phyloP scores from a whole-genome alignment of 2,113 vertebrate species.

The Sorex araneus region DNA sequence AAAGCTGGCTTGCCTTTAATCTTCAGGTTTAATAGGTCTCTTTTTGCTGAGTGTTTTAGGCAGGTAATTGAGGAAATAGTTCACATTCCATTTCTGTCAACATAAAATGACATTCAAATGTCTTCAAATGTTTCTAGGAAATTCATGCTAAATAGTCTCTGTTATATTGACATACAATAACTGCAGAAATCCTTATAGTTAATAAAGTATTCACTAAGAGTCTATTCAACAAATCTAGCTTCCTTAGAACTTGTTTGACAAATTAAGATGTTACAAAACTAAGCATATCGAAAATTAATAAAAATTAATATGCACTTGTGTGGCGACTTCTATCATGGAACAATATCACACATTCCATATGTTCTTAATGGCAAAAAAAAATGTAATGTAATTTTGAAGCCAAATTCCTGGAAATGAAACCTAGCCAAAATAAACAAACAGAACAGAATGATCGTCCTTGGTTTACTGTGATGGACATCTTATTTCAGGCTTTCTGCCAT shows the following conservation, averaged over 20 bases:
- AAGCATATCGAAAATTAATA: not conserved
- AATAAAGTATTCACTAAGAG: conserved; percentile 33
- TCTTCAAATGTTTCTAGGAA: conserved; percentile 68
- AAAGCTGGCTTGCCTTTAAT: conserved; percentile 80
- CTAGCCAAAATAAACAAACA: not conserved
- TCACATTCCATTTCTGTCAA: conserved; percentile 76
- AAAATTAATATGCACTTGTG: not conserved
- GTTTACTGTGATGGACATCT: conserved; percentile 41
- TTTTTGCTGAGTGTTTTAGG: conserved; percentile 82
- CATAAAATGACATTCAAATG: conserved; percentile 83
- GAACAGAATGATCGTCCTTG: not conserved
- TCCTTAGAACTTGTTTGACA: not conserved
- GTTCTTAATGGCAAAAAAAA: not conserved
- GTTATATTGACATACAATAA: conserved; percentile 55
- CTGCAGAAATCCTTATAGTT: conserved; percentile 29
- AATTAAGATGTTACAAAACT: conserved; percentile 31
- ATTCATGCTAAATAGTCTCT: conserved; percentile 69
- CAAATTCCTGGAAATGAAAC: not conserved
- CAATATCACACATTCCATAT: not conserved
- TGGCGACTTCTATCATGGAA: not conserved
- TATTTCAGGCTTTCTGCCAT: conserved; percentile 63
- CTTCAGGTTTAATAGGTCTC: conserved; percentile 78
- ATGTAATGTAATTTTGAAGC: not conserved
- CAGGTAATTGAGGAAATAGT: conserved; percentile 78
- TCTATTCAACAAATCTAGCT: conserved; percentile 5